Evolutionary conservation across 2,888 invertebrate species (phyloP), one percentile per base, ranked within the genome.

Genomic region (Protonemura montana): DNA sequence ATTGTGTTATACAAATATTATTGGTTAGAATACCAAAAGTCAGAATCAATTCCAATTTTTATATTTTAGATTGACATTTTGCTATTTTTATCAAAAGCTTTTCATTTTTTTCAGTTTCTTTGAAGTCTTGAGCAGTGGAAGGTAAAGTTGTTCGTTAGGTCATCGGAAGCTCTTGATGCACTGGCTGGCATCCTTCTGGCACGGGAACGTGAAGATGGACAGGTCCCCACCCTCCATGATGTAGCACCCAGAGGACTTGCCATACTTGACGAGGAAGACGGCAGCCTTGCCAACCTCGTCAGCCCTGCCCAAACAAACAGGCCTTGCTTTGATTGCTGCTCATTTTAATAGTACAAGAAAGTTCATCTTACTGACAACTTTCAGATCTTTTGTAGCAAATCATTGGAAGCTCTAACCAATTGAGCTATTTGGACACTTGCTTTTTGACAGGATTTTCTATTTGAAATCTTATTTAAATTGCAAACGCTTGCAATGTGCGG

Each of bases 191-290:
- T 26, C 35, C 25, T 83, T 26, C 5, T 21, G 82, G 26, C 10
- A n/a, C 77, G 26, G 26, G 83, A 77, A 78, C 42, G 85, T 35
- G 85, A 35, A 59, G n/a, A 78, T n/a, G 81, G 59, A 25, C 81
- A 88, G 87, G 85, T 89, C 88, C 0, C 90, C 89, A 6, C 89
- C 90, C 86, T 91, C 91, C n/a, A 91, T 89, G 10, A 91, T 88
- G 91, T 91, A 92, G 3, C 91, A 89, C 0, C 90, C 89, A 13
- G 90, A 91, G 30, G 89, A 89, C 7, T 88, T 86, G 2, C 89
- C 91, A 85, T 89, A 90, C 86, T 89, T 89, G 21, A 91, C 87
- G 26, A 91, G 87, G 86, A 91, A 90, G 1, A 90, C 87, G 0
- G 90, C 89, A 0, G 91, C 90, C 41, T 89, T 88, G 0, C 90